A percentile compares a stretch with the other conserved stretches of the same genome.
Evolutionary conservation across 2,888 invertebrate genomes (phyloP).

Genomic region (Temnothorax ravouxi): DNA sequence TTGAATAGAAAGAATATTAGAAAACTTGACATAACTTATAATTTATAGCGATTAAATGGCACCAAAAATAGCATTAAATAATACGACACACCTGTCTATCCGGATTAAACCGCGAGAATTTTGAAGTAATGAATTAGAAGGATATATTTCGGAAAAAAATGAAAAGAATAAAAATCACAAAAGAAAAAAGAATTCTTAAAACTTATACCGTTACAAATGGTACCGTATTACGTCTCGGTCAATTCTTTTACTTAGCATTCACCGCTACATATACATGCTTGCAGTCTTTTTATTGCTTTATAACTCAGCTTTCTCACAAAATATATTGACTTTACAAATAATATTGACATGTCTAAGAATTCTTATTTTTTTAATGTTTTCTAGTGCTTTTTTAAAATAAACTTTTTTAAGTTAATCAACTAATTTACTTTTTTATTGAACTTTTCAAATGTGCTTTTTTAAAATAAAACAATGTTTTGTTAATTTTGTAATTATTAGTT

Average conservation of each 20-base stretch:
- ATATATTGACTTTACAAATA: too few relatives aligned
- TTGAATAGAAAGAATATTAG: slow-evolving; percentile 22
- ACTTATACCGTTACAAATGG: background rate
- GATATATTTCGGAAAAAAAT: background rate
- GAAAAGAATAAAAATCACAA: background rate
- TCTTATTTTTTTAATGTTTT: background rate
- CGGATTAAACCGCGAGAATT: background rate
- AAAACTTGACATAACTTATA: slow-evolving; percentile 23
- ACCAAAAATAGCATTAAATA: background rate
- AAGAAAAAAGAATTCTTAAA: background rate
- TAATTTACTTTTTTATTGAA: too few relatives aligned
- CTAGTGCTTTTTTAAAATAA: background rate
- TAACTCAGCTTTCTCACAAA: background rate
- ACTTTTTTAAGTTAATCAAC: too few relatives aligned
- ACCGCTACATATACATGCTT: too few relatives aligned
- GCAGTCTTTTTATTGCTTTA: background rate
- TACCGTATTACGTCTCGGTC: background rate
- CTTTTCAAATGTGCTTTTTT: too few relatives aligned
- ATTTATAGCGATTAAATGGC: background rate
- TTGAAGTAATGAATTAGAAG: background rate
- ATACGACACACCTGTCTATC: background rate
- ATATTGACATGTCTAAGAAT: background rate
- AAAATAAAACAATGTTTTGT: background rate
- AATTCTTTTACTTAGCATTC: background rate
- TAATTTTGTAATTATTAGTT: background rate